Base-by-base conservation (phyloP, 2,113 vertebrate species). In the Gulo gulo region DNA sequence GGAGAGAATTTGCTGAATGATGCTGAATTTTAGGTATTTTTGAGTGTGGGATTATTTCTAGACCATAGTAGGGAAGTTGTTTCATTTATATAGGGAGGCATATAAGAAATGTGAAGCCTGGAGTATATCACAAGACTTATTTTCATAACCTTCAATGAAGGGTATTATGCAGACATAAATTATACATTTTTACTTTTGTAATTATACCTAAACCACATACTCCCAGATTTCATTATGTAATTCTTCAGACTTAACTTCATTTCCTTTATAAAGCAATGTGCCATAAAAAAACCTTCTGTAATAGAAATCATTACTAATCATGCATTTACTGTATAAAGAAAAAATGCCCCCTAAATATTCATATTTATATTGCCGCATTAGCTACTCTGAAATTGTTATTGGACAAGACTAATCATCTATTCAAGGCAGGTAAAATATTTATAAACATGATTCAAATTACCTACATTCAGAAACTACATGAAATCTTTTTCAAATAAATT, bases 341-440 rank as follows among this genome's bases (percentile, higher is more conserved):
- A 96, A 98, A 97, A 88, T 73, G 34, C 24, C 69, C 85, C 86
- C 88, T 97, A 95, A 97, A 96, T 96, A 98, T 97, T 97, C 88
- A 97, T 98, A 94, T 91, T 97, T 96, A 96, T 96, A 96, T 81
- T 91, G 93, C 85, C 86, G 93, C 85, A 98, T 98, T 98, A 98
- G 73, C 88, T 89, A 93, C 85, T 94, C 67, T 96, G 94, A 97
- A 97, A 98, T 97, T 98, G 94, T 97, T 98, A 97, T 89, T 98
- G 94, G 93, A 81, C 55, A 93, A 97, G 97, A 93, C 93, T 91
- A 97, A 97, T 94, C 81, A 86, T 97, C 83, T 95, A 79, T 94
- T 95, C 78, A 93, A 84, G 71, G 91, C 55, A 98, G 93, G 97
- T 97, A 97, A 97, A 98, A 98, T 98, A 98, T 98, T 98, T 98